Percentiles rank a stretch among this genome's conserved stretches.
Evolutionary conservation across 2,888 invertebrate genomes (phyloP).

Genomic region (Trichopria drosophilae): DNA sequence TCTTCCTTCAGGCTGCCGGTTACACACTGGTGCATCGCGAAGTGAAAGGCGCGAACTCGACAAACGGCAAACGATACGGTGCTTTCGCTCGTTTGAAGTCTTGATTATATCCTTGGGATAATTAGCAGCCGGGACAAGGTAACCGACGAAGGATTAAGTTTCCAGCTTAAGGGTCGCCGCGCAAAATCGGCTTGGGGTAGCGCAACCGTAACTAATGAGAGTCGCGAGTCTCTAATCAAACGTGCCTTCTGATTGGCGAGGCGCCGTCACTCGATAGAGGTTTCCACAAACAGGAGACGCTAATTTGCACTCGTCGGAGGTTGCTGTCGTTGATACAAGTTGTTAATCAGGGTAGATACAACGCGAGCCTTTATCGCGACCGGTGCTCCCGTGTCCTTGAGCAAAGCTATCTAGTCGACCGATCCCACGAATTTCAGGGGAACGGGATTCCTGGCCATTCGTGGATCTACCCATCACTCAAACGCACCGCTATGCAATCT

Average conservation of each 20-base stretch:
- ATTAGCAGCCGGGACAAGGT: conserved; percentile 36
- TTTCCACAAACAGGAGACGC: conserved; percentile 48
- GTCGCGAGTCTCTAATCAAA: conserved; percentile 55
- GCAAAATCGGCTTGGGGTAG: conserved; percentile 44
- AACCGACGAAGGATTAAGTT: conserved; percentile 42
- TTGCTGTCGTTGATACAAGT: conserved; percentile 22
- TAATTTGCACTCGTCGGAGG: conserved; percentile 45
- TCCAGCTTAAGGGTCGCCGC: conserved; percentile 38
- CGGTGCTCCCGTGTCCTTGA: background rate
- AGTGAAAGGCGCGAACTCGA: too few species aligned
- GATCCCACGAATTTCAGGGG: too few species aligned
- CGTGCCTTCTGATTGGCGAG: conserved; percentile 52
- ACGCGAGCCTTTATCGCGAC: conserved; percentile 19
- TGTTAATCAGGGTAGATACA: too few species aligned
- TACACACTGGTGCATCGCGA: too few species aligned
- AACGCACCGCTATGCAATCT: too few species aligned
- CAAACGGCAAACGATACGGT: conserved; percentile 7
- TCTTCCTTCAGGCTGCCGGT: conserved; percentile 20
- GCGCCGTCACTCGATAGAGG: conserved; percentile 32
- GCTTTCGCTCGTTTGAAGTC: conserved; percentile 32
- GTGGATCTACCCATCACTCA: too few species aligned
- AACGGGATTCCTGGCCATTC: too few species aligned
- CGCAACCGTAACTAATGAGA: conserved; percentile 50
- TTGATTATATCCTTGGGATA: conserved; percentile 41
- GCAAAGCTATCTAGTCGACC: background rate